Conservation (phyloP, 2,113 vertebrate genomes). For the Hydrochoerus hydrochaeris region DNA sequence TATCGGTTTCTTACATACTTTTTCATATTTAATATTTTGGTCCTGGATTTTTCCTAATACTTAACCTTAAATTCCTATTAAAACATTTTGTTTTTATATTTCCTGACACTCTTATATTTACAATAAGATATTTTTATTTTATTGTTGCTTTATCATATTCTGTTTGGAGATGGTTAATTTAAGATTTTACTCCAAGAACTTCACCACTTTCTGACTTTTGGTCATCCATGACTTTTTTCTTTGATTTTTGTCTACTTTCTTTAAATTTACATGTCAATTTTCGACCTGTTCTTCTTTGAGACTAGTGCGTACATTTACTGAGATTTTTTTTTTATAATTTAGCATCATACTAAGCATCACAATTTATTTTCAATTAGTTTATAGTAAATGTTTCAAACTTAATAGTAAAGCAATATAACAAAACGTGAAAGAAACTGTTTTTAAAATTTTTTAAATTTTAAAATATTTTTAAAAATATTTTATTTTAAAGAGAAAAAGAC, state of each 20-base stretch:
- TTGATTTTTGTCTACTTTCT: neutral
- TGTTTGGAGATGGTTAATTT: neutral
- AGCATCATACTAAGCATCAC: neutral
- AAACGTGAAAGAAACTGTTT: neutral
- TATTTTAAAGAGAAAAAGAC: no score
- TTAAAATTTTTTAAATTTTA: no score
- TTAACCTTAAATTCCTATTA: conserved; percentile 6
- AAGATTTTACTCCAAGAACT: neutral
- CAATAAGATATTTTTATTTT: neutral
- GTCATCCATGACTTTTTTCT: neutral
- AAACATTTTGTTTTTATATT: neutral
- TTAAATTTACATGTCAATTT: neutral
- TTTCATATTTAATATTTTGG: neutral
- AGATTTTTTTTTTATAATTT: neutral
- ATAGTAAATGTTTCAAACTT: neutral
- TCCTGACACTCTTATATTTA: neutral
- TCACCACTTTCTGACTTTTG: neutral
- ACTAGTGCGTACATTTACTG: neutral
- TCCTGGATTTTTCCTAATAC: neutral
- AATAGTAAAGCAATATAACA: neutral
- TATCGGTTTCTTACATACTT: neutral
- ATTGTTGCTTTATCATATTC: neutral
- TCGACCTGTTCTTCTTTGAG: neutral
- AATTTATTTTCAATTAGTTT: conserved; percentile 41
- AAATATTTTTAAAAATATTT: no score